These are phyloP conservation scores for Perca flavescens DNA, from an alignment of 2,113 vertebrate species.

Conservation along the genomic window DNA sequence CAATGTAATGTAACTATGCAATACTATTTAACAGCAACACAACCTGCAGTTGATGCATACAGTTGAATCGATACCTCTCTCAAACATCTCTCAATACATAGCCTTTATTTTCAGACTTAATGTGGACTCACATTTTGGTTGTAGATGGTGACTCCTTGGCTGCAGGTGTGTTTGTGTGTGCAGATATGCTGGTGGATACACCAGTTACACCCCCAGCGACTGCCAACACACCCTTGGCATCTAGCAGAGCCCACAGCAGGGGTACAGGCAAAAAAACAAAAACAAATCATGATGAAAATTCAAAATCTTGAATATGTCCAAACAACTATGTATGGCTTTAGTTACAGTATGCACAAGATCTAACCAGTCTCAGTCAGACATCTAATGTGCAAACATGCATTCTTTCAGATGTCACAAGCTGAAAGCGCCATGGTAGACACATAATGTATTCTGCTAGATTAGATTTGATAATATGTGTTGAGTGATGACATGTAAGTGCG, in stretches of 20 bases:
- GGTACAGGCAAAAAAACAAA: neutral
- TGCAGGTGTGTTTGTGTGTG: conserved; percentile 90
- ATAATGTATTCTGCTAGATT: neutral
- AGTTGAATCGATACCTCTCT: neutral
- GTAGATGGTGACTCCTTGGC: conserved; percentile 89
- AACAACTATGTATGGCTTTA: neutral
- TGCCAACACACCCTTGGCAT: conserved; percentile 94
- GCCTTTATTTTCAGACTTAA: neutral
- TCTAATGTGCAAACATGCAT: neutral
- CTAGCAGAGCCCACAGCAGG: conserved; percentile 74
- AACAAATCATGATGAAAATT: neutral
- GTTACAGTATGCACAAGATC: neutral
- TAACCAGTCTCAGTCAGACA: neutral
- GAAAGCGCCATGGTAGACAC: neutral
- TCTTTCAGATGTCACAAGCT: neutral
- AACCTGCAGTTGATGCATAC: neutral
- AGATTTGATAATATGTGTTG: neutral
- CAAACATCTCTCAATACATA: neutral
- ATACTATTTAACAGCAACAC: neutral
- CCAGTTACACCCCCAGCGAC: conserved; percentile 96
- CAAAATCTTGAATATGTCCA: neutral
- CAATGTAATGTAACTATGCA: neutral
- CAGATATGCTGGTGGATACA: conserved; percentile 94
- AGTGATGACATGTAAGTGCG: neutral
- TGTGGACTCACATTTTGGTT: conserved; percentile 88